phyloP scores from a whole-genome alignment of 2,888 invertebrate genomes.

The Hermaeophaga mercurialis region DNA sequence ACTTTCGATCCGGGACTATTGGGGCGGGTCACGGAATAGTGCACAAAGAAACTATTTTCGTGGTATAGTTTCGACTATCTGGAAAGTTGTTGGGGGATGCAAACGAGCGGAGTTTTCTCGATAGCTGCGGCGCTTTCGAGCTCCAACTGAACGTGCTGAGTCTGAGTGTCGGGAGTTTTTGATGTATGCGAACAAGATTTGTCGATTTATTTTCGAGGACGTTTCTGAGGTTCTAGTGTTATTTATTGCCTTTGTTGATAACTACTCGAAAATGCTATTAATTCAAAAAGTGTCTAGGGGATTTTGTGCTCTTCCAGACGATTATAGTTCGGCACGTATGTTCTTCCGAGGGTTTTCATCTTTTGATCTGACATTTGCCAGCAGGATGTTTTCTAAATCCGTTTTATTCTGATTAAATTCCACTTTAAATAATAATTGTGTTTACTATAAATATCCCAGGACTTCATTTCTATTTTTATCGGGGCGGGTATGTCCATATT shows the following conservation, averaged over 20 bases:
- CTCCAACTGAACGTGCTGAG: constrained; percentile 24
- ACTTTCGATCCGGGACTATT: constrained; percentile 1
- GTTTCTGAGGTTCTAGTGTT: constrained; percentile 28
- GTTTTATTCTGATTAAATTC: background rate
- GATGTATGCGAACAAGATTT: constrained; percentile 33
- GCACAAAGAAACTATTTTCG: constrained; percentile 21
- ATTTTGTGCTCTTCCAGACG: constrained; percentile 6
- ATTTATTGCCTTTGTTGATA: constrained; percentile 32
- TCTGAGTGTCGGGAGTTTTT: constrained; percentile 28
- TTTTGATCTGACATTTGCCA: background rate
- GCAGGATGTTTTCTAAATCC: constrained; percentile 1
- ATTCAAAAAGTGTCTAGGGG: constrained; percentile 22
- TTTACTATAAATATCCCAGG: too few species aligned
- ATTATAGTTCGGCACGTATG: constrained; percentile 7
- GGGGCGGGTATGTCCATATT: too few species aligned
- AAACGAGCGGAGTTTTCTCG: constrained; percentile 18
- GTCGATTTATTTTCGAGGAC: constrained; percentile 26
- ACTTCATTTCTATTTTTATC: too few species aligned
- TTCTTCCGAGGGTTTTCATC: constrained; percentile 1
- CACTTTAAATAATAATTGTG: too few species aligned
- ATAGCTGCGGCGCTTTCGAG: constrained; percentile 7
- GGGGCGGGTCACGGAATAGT: background rate
- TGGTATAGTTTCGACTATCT: constrained; percentile 13
- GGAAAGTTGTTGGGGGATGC: constrained; percentile 18
- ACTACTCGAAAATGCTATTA: constrained; percentile 26